Percentiles rank a stretch among this genome's conserved stretches.
Conservation (phyloP, 2,888 invertebrate species). For the Microplitis manilae region DNA sequence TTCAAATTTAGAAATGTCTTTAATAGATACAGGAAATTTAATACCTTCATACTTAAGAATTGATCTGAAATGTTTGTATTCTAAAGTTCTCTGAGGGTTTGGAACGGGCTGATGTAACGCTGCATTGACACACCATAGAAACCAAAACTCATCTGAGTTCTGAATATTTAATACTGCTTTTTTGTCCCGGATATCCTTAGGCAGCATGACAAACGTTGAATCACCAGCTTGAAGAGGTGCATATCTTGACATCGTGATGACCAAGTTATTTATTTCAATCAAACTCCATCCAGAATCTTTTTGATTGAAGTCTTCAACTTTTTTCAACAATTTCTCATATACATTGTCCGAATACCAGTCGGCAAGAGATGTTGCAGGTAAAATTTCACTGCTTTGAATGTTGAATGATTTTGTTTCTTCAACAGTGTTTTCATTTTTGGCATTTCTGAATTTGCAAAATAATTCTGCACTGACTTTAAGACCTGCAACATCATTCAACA, state of each 20-base stretch:
- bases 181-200: too few relatives aligned
- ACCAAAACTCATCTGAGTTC: constrained; percentile 46
- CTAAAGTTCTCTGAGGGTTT: background rate
- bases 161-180: too few relatives aligned
- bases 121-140: constrained; percentile 48
- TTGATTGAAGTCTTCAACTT: constrained; percentile 50
- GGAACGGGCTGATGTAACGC: constrained; percentile 33
- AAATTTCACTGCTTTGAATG: constrained; percentile 48
- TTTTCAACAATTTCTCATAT: constrained; percentile 41
- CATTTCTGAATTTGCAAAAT: constrained; percentile 25
- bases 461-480: constrained; percentile 36
- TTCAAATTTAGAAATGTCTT: constrained; percentile 3
- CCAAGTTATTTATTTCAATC: constrained; percentile 46
- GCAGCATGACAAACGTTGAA: too few relatives aligned
- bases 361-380: background rate
- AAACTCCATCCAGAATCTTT: constrained; percentile 46
- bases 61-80: background rate
- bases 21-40: background rate
- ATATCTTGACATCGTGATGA: constrained; percentile 40
- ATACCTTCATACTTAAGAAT: background rate
- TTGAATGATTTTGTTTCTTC: constrained; percentile 51
- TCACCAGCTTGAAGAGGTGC: constrained; percentile 9
- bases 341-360: constrained; percentile 20
- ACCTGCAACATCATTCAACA: background rate
- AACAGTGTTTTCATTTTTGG: constrained; percentile 26